Evolutionary conservation across 2,888 invertebrate species (phyloP).

Genomic region (Tipula vernalis): DNA sequence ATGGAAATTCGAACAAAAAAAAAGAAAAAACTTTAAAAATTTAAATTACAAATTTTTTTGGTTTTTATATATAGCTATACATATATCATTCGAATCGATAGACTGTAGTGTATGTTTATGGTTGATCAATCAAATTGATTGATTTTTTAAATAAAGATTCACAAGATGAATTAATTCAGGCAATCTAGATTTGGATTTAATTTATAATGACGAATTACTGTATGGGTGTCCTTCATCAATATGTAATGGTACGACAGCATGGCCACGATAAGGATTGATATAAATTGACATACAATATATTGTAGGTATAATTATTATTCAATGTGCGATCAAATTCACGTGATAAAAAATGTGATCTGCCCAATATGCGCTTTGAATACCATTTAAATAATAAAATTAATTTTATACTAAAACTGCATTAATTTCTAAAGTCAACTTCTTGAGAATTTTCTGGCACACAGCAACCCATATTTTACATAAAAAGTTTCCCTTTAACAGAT

Average conservation of each 20-base stretch:
- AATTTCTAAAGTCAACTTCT: neutral
- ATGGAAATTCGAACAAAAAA: neutral
- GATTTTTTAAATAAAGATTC: neutral
- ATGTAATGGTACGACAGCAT: neutral
- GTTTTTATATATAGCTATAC: no score
- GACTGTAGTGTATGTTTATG: neutral
- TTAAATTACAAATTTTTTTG: neutral
- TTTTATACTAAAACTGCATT: neutral
- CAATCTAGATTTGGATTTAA: neutral
- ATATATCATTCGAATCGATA: neutral
- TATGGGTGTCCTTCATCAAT: neutral
- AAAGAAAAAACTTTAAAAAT: neutral
- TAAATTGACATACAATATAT: neutral
- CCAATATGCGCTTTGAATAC: neutral
- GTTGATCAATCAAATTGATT: neutral
- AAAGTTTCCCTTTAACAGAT: neutral
- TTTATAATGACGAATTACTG: neutral
- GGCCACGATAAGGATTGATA: neutral
- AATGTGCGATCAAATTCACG: neutral
- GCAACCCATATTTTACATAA: neutral
- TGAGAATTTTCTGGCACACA: neutral
- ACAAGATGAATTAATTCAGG: neutral
- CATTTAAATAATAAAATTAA: neutral
- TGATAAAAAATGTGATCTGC: neutral
- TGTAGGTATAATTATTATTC: neutral